Percentiles rank a stretch among this genome's conserved stretches.
Evolutionary conservation across 1,140 invertebrate genomes (phyloP).

Genomic region (Drosophila quadrilineata): DNA sequence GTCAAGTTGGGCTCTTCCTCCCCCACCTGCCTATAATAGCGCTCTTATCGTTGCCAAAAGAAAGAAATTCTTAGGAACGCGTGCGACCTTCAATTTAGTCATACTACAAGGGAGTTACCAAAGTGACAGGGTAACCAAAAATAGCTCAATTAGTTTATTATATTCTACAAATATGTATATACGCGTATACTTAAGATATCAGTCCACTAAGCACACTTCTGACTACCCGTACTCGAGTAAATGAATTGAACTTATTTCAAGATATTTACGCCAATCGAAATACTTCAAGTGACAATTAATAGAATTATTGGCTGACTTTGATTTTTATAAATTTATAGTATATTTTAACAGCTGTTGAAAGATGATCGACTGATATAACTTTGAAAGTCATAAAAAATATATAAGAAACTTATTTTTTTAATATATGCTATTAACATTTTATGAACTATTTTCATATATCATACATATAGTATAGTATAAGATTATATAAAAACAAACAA

Average conservation of each 20-base stretch:
- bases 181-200: conserved; percentile 10
- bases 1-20: not conserved
- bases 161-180: not conserved
- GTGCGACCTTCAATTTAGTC: conserved; percentile 21
- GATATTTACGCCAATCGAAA: conserved; percentile 23
- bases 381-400: too few relatives aligned
- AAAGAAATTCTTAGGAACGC: conserved; percentile 1
- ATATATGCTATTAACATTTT: too few relatives aligned
- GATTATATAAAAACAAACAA: not conserved
- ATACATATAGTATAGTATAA: not conserved
- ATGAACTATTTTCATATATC: not conserved
- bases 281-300: conserved; percentile 17
- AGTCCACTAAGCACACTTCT: not conserved
- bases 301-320: conserved; percentile 29
- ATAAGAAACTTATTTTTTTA: too few relatives aligned
- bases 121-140: conserved; percentile 18
- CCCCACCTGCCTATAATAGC: conserved; percentile 1
- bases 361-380: conserved; percentile 26
- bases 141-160: not conserved
- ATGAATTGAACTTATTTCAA: conserved; percentile 14
- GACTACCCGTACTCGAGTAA: not conserved
- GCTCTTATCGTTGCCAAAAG: conserved; percentile 25
- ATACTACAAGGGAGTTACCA: not conserved
- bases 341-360: too few relatives aligned
- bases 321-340: conserved; percentile 32